Evolutionary conservation across 2,888 invertebrate species (phyloP), one percentile per base, ranked within the genome.

Genomic region (Amphimallon solstitiale): DNA sequence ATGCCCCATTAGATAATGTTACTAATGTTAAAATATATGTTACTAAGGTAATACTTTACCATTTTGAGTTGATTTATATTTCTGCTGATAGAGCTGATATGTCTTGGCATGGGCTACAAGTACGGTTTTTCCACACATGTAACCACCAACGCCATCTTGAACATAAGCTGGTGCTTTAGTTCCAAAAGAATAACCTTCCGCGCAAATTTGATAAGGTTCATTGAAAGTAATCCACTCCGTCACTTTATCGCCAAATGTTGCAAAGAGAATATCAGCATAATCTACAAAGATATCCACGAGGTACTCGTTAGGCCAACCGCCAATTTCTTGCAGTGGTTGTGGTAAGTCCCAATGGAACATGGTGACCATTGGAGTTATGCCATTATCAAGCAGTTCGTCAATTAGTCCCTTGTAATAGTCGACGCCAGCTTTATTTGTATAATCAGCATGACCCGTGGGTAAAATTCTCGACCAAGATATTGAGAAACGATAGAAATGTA

Each of bases 291-390:
- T 87, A 38, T 87, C 85, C 0, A 84, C 85, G 51, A 88, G 84
- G 9, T 85, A 70, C 0, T 87, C 85, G 75, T 89, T 90, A 17
- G 86, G 84, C 89, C 89, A 90, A 0, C 89, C 2, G n/a, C n/a
- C n/a, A n/a, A n/a, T n/a, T n/a, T n/a, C n/a, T n/a, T n/a, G n/a
- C n/a, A n/a, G n/a, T n/a, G 73, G 61, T 73, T 88, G 86, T 0
- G 90, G 89, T 62, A 89, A 81, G 74, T 90, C 89, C 87, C 88
- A 89, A 74, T 90, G 89, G 80, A 88, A 89, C 77, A 89, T 80
- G 0, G 88, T 88, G 6, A 87, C 84, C 46, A 87, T 73, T 0
- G 90, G 89, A 52, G 79, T 73, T 59, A 92, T 88, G 12, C 81
- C 82, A 63, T 85, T 80, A 1, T 75, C 80, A 0, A 82, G 67